Base-by-base conservation (phyloP, 2,113 vertebrate genomes). In the Calyptommatus sinebrachiatus region DNA sequence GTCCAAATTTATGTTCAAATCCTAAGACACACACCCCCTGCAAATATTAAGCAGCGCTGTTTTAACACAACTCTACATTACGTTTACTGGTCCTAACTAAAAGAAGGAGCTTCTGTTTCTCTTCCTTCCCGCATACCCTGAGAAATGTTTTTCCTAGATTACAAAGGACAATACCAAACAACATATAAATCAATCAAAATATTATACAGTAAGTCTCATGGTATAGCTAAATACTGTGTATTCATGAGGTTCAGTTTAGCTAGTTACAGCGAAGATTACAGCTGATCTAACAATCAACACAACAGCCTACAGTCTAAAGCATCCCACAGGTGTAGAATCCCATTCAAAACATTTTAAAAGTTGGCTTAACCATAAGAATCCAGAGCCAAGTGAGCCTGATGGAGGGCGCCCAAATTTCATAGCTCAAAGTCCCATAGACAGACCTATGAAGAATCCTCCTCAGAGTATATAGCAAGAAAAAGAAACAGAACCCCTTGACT, bases 401-500 rank as follows among this genome's bases (percentile, higher is more conserved):
- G 85, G 87, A 89, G 83, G 46, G 8, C 57, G 83, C 84, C 88
- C 89, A 89, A 84, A 87, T 83, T 0, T 57, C 31, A 84, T 35
- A 61, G 78, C 88, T 4, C 1, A 4, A 69, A 84, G 85, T 88
- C 85, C 89, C 80, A 88, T 2, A 5, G 83, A 75, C 86, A 83
- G 76, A 65, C 84, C 84, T 88, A 82, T 84, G 73, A 85, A 87
- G 75, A 87, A 84, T 48, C 84, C 81, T 86, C 48, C 35, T 85
- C 81, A 89, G 84, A 41, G 0, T 81, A 76, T 86, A 62, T 80
- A 41, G 84, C 81, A 84, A 50, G 77, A 82, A 71, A 84, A 66
- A 90, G 83, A 70, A 91, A 90, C 73, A 80, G 90, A 84, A 78
- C 57, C 83, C 81, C 87, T 86, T 87, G 84, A 90, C 86, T 88